Percentiles rank a stretch among this genome's conserved stretches.
These are phyloP conservation scores for Astatotilapia flaviijosephi DNA, from an alignment of 2,113 vertebrate species.

Conservation along the genomic window DNA sequence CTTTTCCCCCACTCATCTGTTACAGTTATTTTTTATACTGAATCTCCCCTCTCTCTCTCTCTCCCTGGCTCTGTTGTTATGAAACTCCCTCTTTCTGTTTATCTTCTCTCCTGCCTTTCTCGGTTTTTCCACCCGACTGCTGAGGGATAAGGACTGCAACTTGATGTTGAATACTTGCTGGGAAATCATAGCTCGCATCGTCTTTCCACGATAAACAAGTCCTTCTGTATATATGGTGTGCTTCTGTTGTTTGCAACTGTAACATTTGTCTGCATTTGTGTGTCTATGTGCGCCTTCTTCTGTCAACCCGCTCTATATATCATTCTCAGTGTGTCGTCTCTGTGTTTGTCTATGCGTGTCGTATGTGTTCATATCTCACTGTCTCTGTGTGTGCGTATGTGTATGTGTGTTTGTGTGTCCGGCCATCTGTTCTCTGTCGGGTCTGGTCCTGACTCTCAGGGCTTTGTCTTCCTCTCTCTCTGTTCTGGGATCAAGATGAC, in stretches of 20 bases:
- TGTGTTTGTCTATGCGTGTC: conserved; percentile 40
- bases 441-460: conserved; percentile 42
- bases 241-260: neutral
- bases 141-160: conserved; percentile 11
- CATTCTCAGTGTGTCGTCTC: conserved; percentile 7
- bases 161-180: conserved; percentile 17
- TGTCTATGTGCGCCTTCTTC: neutral
- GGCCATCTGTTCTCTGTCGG: conserved; percentile 60
- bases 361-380: conserved; percentile 36
- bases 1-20: neutral
- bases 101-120: neutral
- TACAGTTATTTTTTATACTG: neutral
- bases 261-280: neutral
- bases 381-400: neutral
- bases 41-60: neutral
- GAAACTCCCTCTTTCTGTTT: conserved; percentile 1
- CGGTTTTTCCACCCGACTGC: neutral
- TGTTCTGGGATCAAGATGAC: conserved; percentile 36
- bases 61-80: neutral
- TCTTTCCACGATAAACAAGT: conserved; percentile 43
- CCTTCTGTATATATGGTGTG: neutral
- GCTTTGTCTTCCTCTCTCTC: conserved; percentile 39
- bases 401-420: neutral
- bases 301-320: neutral
- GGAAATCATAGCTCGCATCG: conserved; percentile 7